Conservation (phyloP, 2,888 invertebrate species). For the Agonum fuliginosum region DNA sequence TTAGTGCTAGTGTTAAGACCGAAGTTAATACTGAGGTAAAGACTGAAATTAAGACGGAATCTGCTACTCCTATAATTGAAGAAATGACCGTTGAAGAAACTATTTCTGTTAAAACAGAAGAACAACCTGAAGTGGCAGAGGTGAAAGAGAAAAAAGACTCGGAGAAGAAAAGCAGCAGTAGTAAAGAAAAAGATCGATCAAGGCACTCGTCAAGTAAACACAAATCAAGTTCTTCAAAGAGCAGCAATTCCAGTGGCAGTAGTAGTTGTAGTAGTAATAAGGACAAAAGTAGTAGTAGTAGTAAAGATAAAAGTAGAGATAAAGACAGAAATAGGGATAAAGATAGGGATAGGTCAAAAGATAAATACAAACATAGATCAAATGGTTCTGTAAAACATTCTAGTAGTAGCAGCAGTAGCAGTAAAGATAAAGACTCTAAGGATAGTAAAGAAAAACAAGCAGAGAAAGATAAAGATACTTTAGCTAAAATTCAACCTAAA, state of each 20-base stretch:
- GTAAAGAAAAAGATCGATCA: constrained; percentile 70
- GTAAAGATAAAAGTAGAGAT: constrained; percentile 62
- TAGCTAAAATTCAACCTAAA: constrained; percentile 80
- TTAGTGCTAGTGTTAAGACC: constrained; percentile 63
- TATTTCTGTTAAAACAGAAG: constrained; percentile 65
- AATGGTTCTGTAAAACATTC: constrained; percentile 65
- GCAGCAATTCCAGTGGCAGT: constrained; percentile 40
- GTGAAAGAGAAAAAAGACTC: constrained; percentile 68
- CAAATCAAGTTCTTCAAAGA: constrained; percentile 64
- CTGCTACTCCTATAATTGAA: constrained; percentile 49
- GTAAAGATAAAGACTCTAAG: constrained; percentile 65
- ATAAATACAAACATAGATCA: constrained; percentile 65
- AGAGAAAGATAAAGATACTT: constrained; percentile 81
- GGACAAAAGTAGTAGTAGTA: constrained; percentile 64
- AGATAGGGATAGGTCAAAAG: constrained; percentile 65
- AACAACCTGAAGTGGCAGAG: constrained; percentile 69
- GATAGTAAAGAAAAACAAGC: constrained; percentile 73
- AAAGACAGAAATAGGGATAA: constrained; percentile 66
- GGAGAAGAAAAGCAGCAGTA: constrained; percentile 72
- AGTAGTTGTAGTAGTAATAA: constrained; percentile 64
- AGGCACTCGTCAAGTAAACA: constrained; percentile 66
- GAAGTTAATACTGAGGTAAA: constrained; percentile 61
- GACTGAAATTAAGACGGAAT: constrained; percentile 67
- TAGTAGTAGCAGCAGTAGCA: constrained; percentile 63
- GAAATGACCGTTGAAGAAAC: constrained; percentile 45